A percentile compares a stretch with the other conserved stretches of the same genome.
phyloP scores from a whole-genome alignment of 2,113 vertebrate genomes.

The Parus major region DNA sequence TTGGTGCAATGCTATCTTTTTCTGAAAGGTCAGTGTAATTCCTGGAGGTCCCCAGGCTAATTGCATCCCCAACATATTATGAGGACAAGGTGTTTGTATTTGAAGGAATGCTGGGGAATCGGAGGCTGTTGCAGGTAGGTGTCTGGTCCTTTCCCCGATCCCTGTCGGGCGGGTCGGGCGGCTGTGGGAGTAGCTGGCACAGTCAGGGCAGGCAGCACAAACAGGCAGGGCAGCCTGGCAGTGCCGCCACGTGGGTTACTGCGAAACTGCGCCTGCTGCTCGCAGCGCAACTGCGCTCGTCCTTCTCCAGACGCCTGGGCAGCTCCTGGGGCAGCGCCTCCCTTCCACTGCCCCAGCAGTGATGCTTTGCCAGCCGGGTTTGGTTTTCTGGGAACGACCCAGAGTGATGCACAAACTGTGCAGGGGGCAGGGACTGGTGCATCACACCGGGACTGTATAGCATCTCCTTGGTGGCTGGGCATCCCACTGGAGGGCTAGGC shows the following conservation, averaged over 20 bases:
- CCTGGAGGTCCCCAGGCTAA: neutral
- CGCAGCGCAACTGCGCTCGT: neutral
- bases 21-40: neutral
- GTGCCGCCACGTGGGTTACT: slow-evolving; percentile 21
- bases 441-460: fast-evolving
- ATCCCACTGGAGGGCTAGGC: neutral
- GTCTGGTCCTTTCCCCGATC: neutral
- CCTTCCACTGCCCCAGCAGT: neutral
- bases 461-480: neutral
- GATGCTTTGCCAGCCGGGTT: neutral
- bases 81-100: neutral
- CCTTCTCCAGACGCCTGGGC: neutral
- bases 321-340: fast-evolving
- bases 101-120: neutral
- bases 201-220: neutral
- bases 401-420: neutral
- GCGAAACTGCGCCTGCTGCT: slow-evolving; percentile 20
- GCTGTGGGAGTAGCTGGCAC: neutral
- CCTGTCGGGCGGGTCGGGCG: fast-evolving
- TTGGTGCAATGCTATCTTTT: neutral
- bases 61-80: fast-evolving
- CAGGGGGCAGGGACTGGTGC: neutral
- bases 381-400: neutral
- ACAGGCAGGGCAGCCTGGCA: slow-evolving; percentile 1
- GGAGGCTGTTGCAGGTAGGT: neutral